Percentiles rank a stretch among this genome's conserved stretches.
These are phyloP conservation scores for Helleia helle DNA, from an alignment of 2,888 invertebrate species.

Conservation along the genomic window DNA sequence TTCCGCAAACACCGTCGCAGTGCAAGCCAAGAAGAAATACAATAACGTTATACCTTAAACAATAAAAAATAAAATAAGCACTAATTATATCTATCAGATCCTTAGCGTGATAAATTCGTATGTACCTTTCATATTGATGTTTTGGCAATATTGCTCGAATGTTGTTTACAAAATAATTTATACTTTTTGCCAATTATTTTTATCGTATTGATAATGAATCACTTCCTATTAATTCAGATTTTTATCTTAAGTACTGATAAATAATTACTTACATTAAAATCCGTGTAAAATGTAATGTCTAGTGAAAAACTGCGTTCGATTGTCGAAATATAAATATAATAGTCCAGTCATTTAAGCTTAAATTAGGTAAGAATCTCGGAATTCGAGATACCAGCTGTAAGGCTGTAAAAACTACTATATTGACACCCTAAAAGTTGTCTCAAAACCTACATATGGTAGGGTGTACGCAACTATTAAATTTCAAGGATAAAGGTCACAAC, in stretches of 20 bases:
- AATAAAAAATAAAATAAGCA: constrained; percentile 4
- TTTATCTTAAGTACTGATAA: constrained; percentile 8
- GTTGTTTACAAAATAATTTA: not conserved
- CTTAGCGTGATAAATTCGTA: not conserved
- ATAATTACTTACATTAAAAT: not conserved
- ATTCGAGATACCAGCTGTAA: no score
- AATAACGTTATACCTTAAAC: constrained; percentile 17
- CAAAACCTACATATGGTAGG: no score
- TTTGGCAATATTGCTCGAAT: not conserved
- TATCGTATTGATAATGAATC: constrained; percentile 1
- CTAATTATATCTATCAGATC: not conserved
- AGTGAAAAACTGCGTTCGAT: not conserved
- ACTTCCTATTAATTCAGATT: constrained; percentile 10
- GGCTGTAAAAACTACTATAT: no score
- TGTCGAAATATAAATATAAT: not conserved
- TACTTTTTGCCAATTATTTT: not conserved
- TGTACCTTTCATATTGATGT: constrained; percentile 3
- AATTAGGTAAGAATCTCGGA: no score
- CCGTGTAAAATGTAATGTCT: not conserved
- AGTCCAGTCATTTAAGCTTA: no score
- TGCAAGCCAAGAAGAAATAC: constrained; percentile 19
- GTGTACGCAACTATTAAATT: no score
- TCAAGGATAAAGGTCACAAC: no score
- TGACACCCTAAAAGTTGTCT: no score
- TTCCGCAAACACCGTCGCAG: constrained; percentile 26